Evolutionary conservation across 1,140 invertebrate species (phyloP).

Genomic region (Cryptotermes secundus): DNA sequence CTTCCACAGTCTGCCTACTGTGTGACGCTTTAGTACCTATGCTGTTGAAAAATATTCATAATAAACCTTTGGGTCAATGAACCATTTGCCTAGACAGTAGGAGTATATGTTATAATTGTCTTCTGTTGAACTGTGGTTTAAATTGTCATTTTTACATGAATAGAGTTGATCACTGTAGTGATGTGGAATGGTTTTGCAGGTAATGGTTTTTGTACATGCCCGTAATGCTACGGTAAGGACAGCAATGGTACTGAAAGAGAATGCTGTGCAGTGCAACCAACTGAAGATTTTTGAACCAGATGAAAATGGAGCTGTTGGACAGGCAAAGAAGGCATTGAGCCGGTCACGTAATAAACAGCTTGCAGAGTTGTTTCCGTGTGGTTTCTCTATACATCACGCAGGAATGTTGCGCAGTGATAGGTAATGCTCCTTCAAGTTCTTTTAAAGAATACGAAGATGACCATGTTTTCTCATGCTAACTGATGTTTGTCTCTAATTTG

Average conservation of each 20-base stretch:
- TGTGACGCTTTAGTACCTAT: no score
- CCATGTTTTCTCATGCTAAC: neutral
- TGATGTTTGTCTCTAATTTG: no score
- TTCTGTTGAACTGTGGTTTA: no score
- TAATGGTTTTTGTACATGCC: conserved; percentile 99
- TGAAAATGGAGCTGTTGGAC: conserved; percentile 57
- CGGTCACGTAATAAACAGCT: conserved; percentile 76
- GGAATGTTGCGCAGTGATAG: conserved; percentile 87
- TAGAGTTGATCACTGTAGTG: no score
- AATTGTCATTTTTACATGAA: no score
- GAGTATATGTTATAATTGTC: no score
- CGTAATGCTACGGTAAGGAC: conserved; percentile 91
- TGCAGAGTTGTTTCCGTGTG: conserved; percentile 78
- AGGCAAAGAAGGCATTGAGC: conserved; percentile 63
- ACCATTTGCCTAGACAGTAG: no score
- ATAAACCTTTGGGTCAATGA: no score
- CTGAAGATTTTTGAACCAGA: conserved; percentile 68
- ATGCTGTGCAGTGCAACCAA: conserved; percentile 72
- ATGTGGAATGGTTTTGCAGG: conserved; percentile 50
- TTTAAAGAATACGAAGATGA: neutral
- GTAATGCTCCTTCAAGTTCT: conserved; percentile 46
- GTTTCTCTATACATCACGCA: conserved; percentile 96
- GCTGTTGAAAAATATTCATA: no score
- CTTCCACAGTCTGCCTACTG: no score
- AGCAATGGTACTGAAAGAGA: conserved; percentile 75